A percentile compares a stretch with the other conserved stretches of the same genome.
Conservation (phyloP, 2,113 vertebrate genomes). For the Nannobrachium achirus region DNA sequence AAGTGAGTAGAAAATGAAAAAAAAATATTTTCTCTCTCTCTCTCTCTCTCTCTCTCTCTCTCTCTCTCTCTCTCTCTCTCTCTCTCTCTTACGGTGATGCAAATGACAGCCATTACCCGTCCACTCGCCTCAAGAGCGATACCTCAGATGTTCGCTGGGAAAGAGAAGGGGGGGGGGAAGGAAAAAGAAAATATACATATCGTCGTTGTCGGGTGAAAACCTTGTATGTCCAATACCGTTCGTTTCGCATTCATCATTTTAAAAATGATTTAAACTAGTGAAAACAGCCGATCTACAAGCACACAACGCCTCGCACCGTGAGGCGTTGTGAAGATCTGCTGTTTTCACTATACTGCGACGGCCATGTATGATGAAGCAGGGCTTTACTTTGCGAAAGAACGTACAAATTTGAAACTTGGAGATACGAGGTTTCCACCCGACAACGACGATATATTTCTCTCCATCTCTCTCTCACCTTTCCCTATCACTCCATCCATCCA, state of each 20-base stretch:
- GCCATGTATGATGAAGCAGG: no score
- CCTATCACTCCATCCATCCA: constrained; percentile 56
- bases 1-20: constrained; percentile 33
- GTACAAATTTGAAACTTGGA: no score
- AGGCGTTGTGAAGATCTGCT: no score
- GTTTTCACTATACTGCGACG: no score
- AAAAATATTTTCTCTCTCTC: constrained; percentile 45
- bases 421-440: no score
- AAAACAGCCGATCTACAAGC: no score
- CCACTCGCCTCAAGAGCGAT: constrained; percentile 42
- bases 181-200: neutral
- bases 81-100: constrained; percentile 32
- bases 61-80: constrained; percentile 34
- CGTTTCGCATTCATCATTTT: no score
- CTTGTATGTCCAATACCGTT: no score
- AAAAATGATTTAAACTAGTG: no score
- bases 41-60: constrained; percentile 9
- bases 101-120: constrained; percentile 58
- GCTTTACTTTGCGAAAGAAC: no score
- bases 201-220: no score
- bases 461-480: constrained; percentile 51
- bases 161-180: constrained; percentile 16
- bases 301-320: no score
- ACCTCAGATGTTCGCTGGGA: constrained; percentile 58
- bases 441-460: neutral